Evolutionary conservation across 2,888 invertebrate species (phyloP).

Genomic region (Fragum whitleyi): DNA sequence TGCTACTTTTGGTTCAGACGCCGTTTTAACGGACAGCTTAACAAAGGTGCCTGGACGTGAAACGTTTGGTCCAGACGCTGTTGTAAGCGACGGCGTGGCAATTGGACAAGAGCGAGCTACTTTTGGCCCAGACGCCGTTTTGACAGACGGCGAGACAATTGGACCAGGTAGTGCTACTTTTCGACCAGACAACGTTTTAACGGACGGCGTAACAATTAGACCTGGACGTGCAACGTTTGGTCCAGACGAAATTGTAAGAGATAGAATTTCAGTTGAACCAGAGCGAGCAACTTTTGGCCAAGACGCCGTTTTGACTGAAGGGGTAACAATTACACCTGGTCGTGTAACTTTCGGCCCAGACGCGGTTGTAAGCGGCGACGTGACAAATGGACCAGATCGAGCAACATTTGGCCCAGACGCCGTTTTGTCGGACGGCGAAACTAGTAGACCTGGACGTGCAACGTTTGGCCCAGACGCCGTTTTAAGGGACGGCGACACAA

Average conservation of each 20-base stretch:
- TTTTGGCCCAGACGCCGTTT: background rate
- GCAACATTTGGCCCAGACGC: background rate
- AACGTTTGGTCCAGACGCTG: background rate
- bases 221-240: background rate
- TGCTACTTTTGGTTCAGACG: background rate
- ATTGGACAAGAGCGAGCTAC: background rate
- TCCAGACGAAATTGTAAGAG: background rate
- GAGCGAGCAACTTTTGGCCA: background rate
- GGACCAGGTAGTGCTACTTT: background rate
- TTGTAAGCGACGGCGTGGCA: background rate
- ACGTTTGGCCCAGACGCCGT: background rate
- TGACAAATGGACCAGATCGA: background rate
- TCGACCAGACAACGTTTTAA: background rate
- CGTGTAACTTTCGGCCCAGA: background rate
- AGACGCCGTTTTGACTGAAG: background rate
- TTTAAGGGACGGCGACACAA: background rate
- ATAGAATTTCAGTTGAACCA: background rate
- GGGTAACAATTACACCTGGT: background rate
- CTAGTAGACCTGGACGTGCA: background rate
- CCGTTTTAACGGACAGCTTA: background rate
- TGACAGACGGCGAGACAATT: background rate
- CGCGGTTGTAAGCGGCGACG: background rate
- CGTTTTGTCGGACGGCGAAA: background rate
- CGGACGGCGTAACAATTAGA: background rate
- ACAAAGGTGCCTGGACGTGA: background rate